Base-by-base conservation (phyloP, 2,888 invertebrate species). In the Hemicrepidius hirtus region DNA sequence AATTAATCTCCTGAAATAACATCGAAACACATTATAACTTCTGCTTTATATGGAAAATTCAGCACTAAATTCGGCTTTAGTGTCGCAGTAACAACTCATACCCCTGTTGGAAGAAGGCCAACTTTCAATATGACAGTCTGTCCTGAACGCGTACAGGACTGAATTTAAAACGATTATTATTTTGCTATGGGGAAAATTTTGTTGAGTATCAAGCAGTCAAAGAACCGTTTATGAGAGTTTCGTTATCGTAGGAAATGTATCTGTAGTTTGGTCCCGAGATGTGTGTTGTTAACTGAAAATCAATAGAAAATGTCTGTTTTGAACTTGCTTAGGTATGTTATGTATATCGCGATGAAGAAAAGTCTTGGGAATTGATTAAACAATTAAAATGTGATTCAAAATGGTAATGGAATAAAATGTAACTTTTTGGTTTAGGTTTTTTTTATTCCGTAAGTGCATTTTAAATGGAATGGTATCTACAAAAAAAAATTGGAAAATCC, bases 51-150 rank as follows among this genome's bases (percentile, higher is more conserved):
- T 28, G 28, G 13, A 53, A 32, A 13, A 32, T 53, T 24, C 32
- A 3, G 28, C 12, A 13, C n/a, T 53, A 53, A 49, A 53, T 53
- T 53, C 53, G 32, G 28, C 12, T 44, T 60, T 24, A 10, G 41
- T 60, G 60, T 28, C 28, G 60, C 60, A 60, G 60, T 21, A 24
- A 60, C 41, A 60, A 60, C 24, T 60, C 60, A 60, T 60, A 44
- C 44, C 4, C 1, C 6, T 24, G 10, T 41, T 60, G 60, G 60
- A 60, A 44, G 18, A 41, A 16, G 10, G 60, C 60, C 60, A 60
- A 21, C n/a, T 60, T 41, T 28, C 35, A 16, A 37, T 20, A 18
- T 32, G 20, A 57, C 32, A 57, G 28, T 24, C 32, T 32, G 32
- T 9, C 32, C 32, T 32, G 9, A n/a, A 32, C 4, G 1, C 7